phyloP scores from a whole-genome alignment of 2,113 vertebrate species.

The Podocnemis expansa region DNA sequence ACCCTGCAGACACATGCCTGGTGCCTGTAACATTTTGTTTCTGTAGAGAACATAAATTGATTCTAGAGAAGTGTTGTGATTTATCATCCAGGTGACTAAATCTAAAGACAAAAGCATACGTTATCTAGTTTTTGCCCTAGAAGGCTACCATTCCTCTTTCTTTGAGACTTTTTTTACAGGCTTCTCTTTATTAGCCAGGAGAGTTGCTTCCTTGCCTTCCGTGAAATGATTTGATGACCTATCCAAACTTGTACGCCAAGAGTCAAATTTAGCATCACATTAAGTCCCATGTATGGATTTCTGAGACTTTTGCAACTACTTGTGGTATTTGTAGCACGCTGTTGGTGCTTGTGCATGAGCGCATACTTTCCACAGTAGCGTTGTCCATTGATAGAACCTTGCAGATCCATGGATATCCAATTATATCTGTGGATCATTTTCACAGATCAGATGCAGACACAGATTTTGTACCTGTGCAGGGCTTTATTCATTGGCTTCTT shows the following conservation, averaged over 20 bases:
- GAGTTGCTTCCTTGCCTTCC: neutral
- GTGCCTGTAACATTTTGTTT: constrained; percentile 16
- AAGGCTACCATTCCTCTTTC: neutral
- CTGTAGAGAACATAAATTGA: constrained; percentile 43
- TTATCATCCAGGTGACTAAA: constrained; percentile 38
- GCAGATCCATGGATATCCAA: too few species aligned
- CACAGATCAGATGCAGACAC: too few species aligned
- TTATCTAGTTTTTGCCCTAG: neutral
- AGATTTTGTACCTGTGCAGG: too few species aligned
- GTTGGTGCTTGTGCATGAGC: neutral
- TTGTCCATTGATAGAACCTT: too few species aligned
- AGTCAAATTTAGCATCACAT: too few species aligned
- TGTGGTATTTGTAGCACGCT: neutral
- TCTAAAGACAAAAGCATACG: neutral
- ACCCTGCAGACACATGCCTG: constrained; percentile 53
- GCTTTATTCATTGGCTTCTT: neutral
- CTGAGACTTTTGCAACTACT: rapidly evolving
- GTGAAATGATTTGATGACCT: too few species aligned
- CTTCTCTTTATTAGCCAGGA: neutral
- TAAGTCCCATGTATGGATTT: neutral
- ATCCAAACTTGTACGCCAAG: too few species aligned
- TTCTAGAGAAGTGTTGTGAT: constrained; percentile 36
- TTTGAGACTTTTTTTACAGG: neutral
- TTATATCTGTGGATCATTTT: too few species aligned
- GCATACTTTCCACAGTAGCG: neutral